Percentiles rank a stretch among this genome's conserved stretches.
Evolutionary conservation across 1,140 invertebrate genomes (phyloP).

Genomic region (Antheraea mylitta): DNA sequence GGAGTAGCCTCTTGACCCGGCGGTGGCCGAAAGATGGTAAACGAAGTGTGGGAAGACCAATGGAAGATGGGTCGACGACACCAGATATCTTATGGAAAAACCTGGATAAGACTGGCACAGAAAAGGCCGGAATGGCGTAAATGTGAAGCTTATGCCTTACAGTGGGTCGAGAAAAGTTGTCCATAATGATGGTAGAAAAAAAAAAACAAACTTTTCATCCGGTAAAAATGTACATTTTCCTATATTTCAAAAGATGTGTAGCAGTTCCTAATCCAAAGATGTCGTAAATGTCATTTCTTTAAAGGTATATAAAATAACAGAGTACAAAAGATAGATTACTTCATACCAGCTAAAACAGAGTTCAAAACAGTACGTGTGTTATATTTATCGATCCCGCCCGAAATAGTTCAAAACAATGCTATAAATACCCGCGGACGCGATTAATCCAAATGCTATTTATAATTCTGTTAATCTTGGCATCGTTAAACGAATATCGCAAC

Average conservation of each 20-base stretch:
- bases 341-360: not conserved
- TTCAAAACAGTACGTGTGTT: slow-evolving; percentile 1
- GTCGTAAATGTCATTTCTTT: not conserved
- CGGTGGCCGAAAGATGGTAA: no score
- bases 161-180: no score
- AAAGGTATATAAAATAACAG: not conserved
- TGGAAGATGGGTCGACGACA: no score
- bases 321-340: not conserved
- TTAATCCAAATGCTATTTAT: slow-evolving; percentile 22
- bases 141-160: no score
- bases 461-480: slow-evolving; percentile 20
- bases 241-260: not conserved
- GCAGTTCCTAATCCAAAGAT: not conserved
- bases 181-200: no score
- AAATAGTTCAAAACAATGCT: slow-evolving; percentile 19
- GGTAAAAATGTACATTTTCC: no score
- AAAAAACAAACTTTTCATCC: no score
- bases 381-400: slow-evolving; percentile 12
- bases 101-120: no score
- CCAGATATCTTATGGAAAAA: no score
- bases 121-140: no score
- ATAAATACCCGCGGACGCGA: slow-evolving; percentile 15
- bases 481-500: not conserved
- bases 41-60: no score
- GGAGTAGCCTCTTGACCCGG: no score